Evolutionary conservation across 2,797 vertebrate species (phyloP).

Genomic region (Naso thynnoides): DNA sequence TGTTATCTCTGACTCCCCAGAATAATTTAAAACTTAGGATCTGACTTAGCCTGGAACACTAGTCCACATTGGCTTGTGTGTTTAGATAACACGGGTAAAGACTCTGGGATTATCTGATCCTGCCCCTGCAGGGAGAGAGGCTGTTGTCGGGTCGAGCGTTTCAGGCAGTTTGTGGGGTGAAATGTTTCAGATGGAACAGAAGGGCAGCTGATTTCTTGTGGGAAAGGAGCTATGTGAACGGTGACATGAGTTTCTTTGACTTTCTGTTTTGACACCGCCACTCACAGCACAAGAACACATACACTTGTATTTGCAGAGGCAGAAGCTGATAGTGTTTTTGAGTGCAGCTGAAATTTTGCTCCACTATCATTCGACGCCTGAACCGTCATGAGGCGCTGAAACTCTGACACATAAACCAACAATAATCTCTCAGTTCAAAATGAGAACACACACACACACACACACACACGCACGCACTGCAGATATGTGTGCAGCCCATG

Average conservation of each 20-base stretch:
- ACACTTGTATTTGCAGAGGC: background rate
- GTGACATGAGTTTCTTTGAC: background rate
- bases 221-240: background rate
- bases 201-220: conserved; percentile 3
- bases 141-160: background rate
- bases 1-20: conserved; percentile 43
- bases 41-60: conserved; percentile 33
- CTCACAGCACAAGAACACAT: background rate
- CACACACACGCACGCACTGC: conserved; percentile 16
- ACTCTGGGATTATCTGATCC: conserved; percentile 55
- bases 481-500: conserved; percentile 35
- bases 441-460: conserved; percentile 14
- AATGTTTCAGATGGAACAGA: conserved; percentile 11
- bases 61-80: conserved; percentile 36
- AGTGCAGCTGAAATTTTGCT: conserved; percentile 19
- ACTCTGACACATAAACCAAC: conserved; percentile 43
- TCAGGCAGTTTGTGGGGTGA: conserved; percentile 7
- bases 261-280: conserved; percentile 8
- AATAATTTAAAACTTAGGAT: conserved; percentile 60
- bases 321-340: background rate
- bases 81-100: conserved; percentile 48
- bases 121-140: conserved; percentile 11
- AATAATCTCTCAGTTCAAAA: conserved; percentile 62
- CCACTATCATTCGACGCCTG: conserved; percentile 33
- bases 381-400: conserved; percentile 38